Percentiles rank a stretch among this genome's conserved stretches.
These are phyloP conservation scores for Drosophila sordidapex DNA, from an alignment of 2,888 invertebrate species.

Conservation along the genomic window DNA sequence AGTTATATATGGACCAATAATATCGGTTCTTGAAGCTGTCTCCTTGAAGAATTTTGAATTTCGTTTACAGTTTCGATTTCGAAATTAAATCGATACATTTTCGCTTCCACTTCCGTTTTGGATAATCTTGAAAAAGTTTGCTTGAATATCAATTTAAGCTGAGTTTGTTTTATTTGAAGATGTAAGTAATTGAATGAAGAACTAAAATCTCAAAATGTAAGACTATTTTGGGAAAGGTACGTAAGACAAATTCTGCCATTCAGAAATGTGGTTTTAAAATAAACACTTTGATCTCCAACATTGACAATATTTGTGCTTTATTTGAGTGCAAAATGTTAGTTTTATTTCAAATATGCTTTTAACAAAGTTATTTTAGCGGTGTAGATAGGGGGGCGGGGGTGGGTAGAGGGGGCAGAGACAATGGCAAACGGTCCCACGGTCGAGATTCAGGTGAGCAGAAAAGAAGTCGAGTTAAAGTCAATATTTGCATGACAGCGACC, in stretches of 20 bases:
- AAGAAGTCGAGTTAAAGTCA: conserved; percentile 52
- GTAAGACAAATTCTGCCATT: not conserved
- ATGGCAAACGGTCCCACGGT: conserved; percentile 15
- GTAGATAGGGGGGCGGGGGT: not conserved
- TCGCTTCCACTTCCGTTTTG: too few relatives aligned
- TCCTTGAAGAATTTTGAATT: too few relatives aligned
- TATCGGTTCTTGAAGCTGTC: too few relatives aligned
- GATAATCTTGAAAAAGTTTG: not conserved
- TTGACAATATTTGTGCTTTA: not conserved
- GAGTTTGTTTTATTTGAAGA: not conserved
- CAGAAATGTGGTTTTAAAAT: not conserved
- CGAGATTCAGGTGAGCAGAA: conserved; percentile 17
- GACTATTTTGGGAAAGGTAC: not conserved
- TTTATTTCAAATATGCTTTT: not conserved
- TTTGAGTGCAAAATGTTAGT: not conserved
- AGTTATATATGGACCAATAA: too few relatives aligned
- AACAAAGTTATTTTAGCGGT: not conserved
- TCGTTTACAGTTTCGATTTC: too few relatives aligned
- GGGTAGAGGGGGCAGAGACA: not conserved
- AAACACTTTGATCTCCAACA: not conserved
- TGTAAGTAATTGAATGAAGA: not conserved
- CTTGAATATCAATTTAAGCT: not conserved
- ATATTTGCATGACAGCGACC: conserved; percentile 64
- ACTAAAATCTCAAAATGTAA: not conserved
- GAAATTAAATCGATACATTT: too few relatives aligned